Conservation (phyloP, 2,113 vertebrate species). For the Callaeas wilsoni region DNA sequence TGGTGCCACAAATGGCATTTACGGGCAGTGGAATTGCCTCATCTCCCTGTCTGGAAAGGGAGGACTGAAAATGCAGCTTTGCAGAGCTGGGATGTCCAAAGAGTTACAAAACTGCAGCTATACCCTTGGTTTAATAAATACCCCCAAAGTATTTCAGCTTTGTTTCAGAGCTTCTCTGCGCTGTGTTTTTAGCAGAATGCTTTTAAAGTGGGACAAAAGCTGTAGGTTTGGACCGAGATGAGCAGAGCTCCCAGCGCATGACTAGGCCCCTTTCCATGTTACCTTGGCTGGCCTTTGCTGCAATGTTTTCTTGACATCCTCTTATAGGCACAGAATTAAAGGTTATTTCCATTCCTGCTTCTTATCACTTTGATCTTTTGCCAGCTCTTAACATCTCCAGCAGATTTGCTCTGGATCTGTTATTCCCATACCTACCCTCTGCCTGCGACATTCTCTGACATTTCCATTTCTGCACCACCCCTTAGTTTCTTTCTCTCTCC, state of each 20-base stretch:
- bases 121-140: not conserved
- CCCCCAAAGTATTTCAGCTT: not conserved
- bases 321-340: conserved; percentile 51
- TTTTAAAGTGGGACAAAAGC: not conserved
- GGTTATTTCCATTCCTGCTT: conserved; percentile 53
- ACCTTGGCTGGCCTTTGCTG: conserved; percentile 63
- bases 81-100: not conserved
- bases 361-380: conserved; percentile 60
- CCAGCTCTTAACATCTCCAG: conserved; percentile 54
- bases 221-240: not conserved
- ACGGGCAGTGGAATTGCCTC: fast-evolving
- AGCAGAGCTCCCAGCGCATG: not conserved
- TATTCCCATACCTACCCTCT: conserved; percentile 45
- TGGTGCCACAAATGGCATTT: not conserved
- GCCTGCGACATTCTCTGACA: conserved; percentile 44
- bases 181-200: not conserved
- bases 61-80: not conserved
- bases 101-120: not conserved
- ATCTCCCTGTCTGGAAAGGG: not conserved
- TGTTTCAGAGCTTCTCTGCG: not conserved
- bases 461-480: not conserved
- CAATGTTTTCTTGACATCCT: conserved; percentile 29
- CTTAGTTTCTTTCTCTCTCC: not conserved
- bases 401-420: conserved; percentile 60
- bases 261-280: conserved; percentile 46